Percentiles rank a stretch among this genome's conserved stretches.
Conservation (phyloP, 2,888 invertebrate species). For the Aporophyla nigra region DNA sequence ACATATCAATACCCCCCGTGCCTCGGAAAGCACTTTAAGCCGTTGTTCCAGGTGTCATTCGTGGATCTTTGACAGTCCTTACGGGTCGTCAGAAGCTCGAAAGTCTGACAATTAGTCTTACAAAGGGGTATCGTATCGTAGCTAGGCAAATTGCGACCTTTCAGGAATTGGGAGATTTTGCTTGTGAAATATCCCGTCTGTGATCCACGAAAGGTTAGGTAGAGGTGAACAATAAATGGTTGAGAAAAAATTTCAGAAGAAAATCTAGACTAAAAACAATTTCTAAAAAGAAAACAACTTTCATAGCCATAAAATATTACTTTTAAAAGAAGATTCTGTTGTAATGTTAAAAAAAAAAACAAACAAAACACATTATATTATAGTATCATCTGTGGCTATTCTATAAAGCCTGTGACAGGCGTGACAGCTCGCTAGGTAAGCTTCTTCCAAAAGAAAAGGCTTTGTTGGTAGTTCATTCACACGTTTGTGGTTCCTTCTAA, state of each 20-base stretch:
- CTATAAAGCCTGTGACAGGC: neutral
- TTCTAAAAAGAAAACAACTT: neutral
- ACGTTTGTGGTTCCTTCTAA: neutral
- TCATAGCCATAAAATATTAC: neutral
- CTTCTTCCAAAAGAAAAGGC: neutral
- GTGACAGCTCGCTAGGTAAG: neutral
- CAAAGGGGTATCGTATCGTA: no score
- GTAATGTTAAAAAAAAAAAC: neutral
- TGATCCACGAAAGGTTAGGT: neutral
- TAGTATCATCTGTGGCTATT: neutral
- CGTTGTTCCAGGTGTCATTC: no score
- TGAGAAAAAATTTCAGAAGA: neutral
- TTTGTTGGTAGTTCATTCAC: slow-evolving; percentile 11
- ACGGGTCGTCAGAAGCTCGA: no score
- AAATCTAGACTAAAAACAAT: neutral
- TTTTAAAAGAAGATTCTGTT: neutral
- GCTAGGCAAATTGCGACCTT: no score
- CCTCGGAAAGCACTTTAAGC: no score
- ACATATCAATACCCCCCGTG: no score
- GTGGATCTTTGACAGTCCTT: no score
- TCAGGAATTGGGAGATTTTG: neutral
- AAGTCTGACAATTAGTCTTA: no score
- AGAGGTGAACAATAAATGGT: neutral
- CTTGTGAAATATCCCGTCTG: neutral
- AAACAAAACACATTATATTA: neutral